Base-by-base conservation (phyloP, 2,888 invertebrate species). In the Microdon myrmicae region DNA sequence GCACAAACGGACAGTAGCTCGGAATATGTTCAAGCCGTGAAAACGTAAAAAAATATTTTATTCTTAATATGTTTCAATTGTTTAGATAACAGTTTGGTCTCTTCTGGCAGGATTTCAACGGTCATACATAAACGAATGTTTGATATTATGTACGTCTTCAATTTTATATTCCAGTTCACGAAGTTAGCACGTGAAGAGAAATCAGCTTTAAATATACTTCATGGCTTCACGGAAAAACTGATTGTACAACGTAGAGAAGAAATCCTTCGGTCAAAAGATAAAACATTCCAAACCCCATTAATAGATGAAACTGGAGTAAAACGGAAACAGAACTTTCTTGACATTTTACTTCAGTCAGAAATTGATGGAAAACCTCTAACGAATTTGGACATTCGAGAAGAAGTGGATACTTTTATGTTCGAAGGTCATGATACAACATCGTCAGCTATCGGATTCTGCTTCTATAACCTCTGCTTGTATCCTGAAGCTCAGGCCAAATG, bases 361-460 rank as follows among this genome's bases (percentile, higher is more conserved):
- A 81, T 84, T 8, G 83, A 86, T 67, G 86, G 85, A 1, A 74
- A 82, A 58, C 83, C 82, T 3, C 76, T 90, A 31, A 82, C 82
- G 5, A 83, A 85, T 64, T 74, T 83, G 19, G 84, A 84, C 58
- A 83, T 90, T 29, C 81, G 86, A 45, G 86, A 88, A 73, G 87
- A 89, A 79, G 87, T 89, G 0, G 86, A 89, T 68, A 89, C 89
- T 0, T 88, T 89, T 69, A 86, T 89, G 85, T 89, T 89, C 75
- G 88, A 85, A 76, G 83, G 82, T 0, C 82, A 83, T 49, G 82
- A 83, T 54, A 84, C 84, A 3, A 83, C 83, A 6, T 80, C 83
- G 0, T 79, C 83, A 8, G 82, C 82, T 2, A 76, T 84, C 7
- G 77, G 77, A 51, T 84, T 83, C 76, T 73, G 81, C 37, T 74